Evolutionary conservation across 2,113 vertebrate genomes (phyloP), one percentile per base, ranked within the genome.

Genomic region (Picathartes gymnocephalus): DNA sequence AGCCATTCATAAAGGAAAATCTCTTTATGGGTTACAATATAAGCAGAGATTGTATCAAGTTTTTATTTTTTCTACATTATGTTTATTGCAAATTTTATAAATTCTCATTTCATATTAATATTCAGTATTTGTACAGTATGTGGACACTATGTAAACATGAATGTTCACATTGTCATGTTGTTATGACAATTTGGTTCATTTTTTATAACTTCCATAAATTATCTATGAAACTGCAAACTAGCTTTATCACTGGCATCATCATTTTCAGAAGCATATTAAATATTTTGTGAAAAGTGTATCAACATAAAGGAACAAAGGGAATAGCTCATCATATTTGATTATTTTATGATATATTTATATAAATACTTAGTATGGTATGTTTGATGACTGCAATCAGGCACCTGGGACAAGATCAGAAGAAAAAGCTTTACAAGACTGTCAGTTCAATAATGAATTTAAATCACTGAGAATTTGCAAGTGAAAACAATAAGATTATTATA

Each of bases 121-220:
- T 97, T 97, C 97, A 97, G 96, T 98, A 98, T 98, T 98, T 97
- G 97, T 97, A 98, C 96, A 97, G 94, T 96, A 97, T 96, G 96
- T 97, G 96, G 97, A 97, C 94, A 92, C 94, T 97, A 94, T 97
- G 97, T 96, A 94, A 97, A 97, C 97, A 97, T 94, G 96, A 96
- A 97, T 98, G 97, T 98, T 98, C 98, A 97, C 96, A 97, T 98
- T 98, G 98, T 98, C 98, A 98, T 97, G 89, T 96, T 97, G 97
- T 98, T 98, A 98, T 98, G 98, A 98, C 98, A 98, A 98, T 98
- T 97, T 97, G 91, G 95, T 98, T 97, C 96, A 97, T 97, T 97
- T 97, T 97, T 98, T 93, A 97, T 96, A 97, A 94, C 95, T 97
- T 97, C 97, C 98, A 98, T 98, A 98, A 97, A 98, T 97, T 98